Base-by-base conservation (phyloP, 2,888 invertebrate species). In the Watsonalla binaria region DNA sequence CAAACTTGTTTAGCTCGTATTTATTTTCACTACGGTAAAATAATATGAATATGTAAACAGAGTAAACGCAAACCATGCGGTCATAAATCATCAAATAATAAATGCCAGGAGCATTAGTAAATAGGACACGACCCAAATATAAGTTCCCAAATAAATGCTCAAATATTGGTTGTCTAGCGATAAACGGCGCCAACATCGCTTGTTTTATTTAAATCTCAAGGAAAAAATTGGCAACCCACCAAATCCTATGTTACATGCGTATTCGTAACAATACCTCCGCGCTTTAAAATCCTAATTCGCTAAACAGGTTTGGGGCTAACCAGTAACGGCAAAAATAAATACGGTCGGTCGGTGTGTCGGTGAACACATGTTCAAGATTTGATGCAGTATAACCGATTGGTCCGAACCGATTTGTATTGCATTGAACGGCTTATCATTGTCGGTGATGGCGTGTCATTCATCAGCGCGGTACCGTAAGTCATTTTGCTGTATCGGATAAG, bases 191-290 rank as follows among this genome's bases (percentile, higher is more conserved):
- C 83, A 74, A 79, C 77, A 76, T 70, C 67, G 68, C 74, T 72
- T 73, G 77, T 77, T 84, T 82, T 83, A 85, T 87, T 86, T 83
- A 84, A 84, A 86, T 75, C 75, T 57, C 74, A 57, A 65, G 66
- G 69, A 80, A 86, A 86, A 85, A 82, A 77, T 86, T 88, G 89
- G 89, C 88, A 76, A 59, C 52, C 62, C 52, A 79, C 87, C 87
- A 81, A 79, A 75, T 69, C 65, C 59, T 68, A 67, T 58, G 57
- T 55, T 66, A 66, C 73, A 72, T 63, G 65, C 70, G 66, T 69
- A 67, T 55, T 68, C 66, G 67, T 67, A 70, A 68, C 68, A 68
- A 74, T 76, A 78, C 75, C 72, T 68, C 61, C 57, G 61, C 66
- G 68, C 74, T 75, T 76, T 68, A 68, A 77, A 76, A 76, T 73